phyloP scores from a whole-genome alignment of 2,113 vertebrate species.

The Echinops telfairi region DNA sequence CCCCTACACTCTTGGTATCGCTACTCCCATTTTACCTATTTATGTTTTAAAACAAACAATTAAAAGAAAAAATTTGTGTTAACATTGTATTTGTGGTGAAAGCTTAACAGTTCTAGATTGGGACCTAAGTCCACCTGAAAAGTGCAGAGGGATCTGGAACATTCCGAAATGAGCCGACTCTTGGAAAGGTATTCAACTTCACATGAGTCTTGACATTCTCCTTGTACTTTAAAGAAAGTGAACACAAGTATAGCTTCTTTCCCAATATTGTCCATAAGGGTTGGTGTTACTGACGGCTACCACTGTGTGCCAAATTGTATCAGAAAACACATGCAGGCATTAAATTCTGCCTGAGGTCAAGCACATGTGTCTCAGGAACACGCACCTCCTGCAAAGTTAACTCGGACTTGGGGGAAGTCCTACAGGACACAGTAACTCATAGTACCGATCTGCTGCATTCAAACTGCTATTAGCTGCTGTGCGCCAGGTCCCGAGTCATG shows the following conservation, averaged over 20 bases:
- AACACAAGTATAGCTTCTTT: neutral
- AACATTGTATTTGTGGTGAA: neutral
- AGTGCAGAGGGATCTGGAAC: neutral
- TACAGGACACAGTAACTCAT: neutral
- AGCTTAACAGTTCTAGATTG: neutral
- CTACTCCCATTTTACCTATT: no score
- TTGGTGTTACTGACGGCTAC: neutral
- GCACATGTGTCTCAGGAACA: neutral
- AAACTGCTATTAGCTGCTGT: neutral
- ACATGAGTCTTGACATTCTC: neutral
- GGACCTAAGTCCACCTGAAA: neutral
- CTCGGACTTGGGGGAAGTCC: neutral
- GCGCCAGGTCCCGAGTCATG: neutral
- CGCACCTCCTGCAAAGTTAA: neutral
- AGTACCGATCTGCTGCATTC: neutral
- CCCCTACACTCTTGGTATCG: no score
- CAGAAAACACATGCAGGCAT: neutral
- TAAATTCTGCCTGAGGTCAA: neutral
- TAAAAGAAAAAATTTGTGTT: neutral
- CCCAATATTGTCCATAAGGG: neutral
- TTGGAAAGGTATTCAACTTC: neutral
- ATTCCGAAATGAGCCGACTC: neutral
- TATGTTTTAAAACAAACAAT: neutral
- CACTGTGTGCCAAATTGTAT: neutral
- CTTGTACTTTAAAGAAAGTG: neutral